phyloP scores from a whole-genome alignment of 2,888 invertebrate species.

The Callyntrura sp. region DNA sequence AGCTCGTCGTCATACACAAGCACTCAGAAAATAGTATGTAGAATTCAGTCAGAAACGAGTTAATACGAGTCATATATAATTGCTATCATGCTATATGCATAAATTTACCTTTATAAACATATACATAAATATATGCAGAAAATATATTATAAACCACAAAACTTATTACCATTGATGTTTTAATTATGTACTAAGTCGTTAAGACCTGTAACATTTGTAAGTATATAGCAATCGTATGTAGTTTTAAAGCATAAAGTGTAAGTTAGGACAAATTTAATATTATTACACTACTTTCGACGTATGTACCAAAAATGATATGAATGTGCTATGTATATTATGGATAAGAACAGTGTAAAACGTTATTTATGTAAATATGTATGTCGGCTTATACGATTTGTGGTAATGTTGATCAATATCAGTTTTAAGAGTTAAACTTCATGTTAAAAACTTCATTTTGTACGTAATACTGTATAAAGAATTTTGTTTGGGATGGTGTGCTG shows the following conservation, averaged over 20 bases:
- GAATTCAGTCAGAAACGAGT: slow-evolving; percentile 63
- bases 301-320: slow-evolving; percentile 61
- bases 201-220: too few relatives aligned
- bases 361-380: slow-evolving; percentile 11
- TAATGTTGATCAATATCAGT: too few relatives aligned
- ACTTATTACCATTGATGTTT: slow-evolving; percentile 33
- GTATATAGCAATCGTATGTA: too few relatives aligned
- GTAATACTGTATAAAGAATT: slow-evolving; percentile 18
- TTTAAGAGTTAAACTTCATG: too few relatives aligned
- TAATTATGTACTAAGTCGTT: neutral
- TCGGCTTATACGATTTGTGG: too few relatives aligned
- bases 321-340: slow-evolving; percentile 57
- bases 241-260: neutral
- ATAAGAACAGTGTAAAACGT: neutral
- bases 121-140: slow-evolving; percentile 17
- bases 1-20: neutral
- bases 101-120: too few relatives aligned
- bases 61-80: slow-evolving; percentile 64
- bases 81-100: neutral
- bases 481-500: too few relatives aligned
- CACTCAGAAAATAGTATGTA: slow-evolving; percentile 13
- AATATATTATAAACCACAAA: slow-evolving; percentile 14
- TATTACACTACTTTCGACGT: too few relatives aligned
- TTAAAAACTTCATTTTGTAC: slow-evolving; percentile 17
- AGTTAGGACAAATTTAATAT: neutral